Base-by-base conservation (phyloP, 35 echinoderm and acorn worm genomes). In the Heliocidaris erythrogramma region DNA sequence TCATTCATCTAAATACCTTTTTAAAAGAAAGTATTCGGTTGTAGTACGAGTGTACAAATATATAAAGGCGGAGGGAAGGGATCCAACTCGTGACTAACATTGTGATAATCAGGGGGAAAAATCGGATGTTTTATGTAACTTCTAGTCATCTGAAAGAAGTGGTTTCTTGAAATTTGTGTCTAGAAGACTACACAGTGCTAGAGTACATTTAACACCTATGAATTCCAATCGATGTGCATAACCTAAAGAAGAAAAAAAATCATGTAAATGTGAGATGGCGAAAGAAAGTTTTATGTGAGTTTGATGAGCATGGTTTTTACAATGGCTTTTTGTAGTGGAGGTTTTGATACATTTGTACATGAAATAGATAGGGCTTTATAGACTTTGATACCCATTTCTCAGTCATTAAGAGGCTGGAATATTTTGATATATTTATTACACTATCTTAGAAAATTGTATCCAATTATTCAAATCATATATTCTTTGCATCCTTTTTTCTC, bases 301-400 rank as follows among this genome's bases (percentile, higher is more conserved):
- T 78, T 78, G 65, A 78, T 7, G 65, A 78, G 65, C 65, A 78
- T 78, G 65, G 65, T 78, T 78, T 78, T 78, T 78, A 78, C 65
- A 78, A 78, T 78, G 65, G 65, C 6, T 78, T 29, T 78, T 78
- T 78, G 65, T 78, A 78, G 65, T 78, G 65, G n/a, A 78, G 65
- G 65, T 78, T 78, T 78, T 78, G 65, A 78, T 78, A 78, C 65
- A 78, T 78, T 78, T 78, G 65, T 78, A 78, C 65, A 78, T 78
- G 65, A 78, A 78, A 27, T 78, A 78, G 65, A 78, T 78, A 18
- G 27, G 65, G 27, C 27, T n/a, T 78, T 78, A 24, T 27, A 27
- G 27, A n/a, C 27, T 78, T 78, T 78, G 65, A 78, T 78, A 21
- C 8, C 65, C 18, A 78, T 78, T 78, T 78, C 27, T 78, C 65